phyloP scores from a whole-genome alignment of 2,888 invertebrate species.

The Cosmia pyralina region DNA sequence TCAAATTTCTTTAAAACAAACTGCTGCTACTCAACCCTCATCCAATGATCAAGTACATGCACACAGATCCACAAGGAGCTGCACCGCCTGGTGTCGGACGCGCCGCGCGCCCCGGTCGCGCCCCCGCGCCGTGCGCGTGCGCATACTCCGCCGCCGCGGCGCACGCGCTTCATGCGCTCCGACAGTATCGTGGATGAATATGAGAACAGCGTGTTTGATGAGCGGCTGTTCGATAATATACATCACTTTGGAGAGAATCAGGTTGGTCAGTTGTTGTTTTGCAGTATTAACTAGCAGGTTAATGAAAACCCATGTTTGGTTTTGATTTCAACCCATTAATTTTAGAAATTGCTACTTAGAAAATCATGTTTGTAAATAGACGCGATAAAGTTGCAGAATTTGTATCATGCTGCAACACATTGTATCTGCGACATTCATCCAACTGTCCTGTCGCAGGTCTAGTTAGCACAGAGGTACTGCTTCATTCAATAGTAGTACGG shows the following conservation, averaged over 20 bases:
- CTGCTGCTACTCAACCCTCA: too few species aligned
- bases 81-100: slow-evolving; percentile 90
- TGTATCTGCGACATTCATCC: too few species aligned
- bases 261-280: slow-evolving; percentile 43
- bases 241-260: slow-evolving; percentile 69
- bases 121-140: slow-evolving; percentile 16
- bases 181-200: slow-evolving; percentile 83
- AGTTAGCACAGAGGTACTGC: too few species aligned
- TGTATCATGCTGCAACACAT: too few species aligned
- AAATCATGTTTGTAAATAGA: too few species aligned
- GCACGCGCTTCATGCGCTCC: slow-evolving; percentile 69
- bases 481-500: too few species aligned
- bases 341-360: too few species aligned
- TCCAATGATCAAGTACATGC: not conserved
- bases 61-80: slow-evolving; percentile 93
- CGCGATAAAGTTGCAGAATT: too few species aligned
- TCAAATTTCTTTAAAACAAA: not conserved
- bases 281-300: too few species aligned
- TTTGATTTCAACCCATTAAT: too few species aligned
- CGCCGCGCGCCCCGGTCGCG: slow-evolving; percentile 53
- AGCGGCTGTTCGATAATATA: slow-evolving; percentile 72
- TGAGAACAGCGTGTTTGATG: slow-evolving; percentile 75
- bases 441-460: too few species aligned
- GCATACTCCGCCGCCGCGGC: slow-evolving; percentile 56
- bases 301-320: too few species aligned